Evolutionary conservation across 1,140 invertebrate genomes (phyloP).

Genomic region (Ectropis grisescens): DNA sequence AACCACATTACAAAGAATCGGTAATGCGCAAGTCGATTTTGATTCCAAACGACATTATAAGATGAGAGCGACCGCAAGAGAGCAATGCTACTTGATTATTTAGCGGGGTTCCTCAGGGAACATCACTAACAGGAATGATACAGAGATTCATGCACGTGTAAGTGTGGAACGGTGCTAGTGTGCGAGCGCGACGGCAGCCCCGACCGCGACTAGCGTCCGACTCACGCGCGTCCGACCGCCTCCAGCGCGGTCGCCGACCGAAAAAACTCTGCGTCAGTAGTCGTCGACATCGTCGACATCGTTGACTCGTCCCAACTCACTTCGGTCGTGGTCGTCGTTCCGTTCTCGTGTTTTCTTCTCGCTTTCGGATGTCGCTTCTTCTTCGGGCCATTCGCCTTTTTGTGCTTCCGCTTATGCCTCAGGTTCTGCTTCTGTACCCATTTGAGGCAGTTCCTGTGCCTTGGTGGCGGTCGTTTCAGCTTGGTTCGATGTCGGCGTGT

Average conservation of each 20-base stretch:
- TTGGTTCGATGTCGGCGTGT: slow-evolving; percentile 44
- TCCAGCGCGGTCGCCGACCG: slow-evolving; percentile 64
- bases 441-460: slow-evolving; percentile 45
- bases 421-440: slow-evolving; percentile 50
- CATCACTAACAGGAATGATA: slow-evolving; percentile 35
- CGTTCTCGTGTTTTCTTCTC: slow-evolving; percentile 55
- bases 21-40: no score
- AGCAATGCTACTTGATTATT: slow-evolving; percentile 21
- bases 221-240: slow-evolving; percentile 56
- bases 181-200: slow-evolving; percentile 56
- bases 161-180: slow-evolving; percentile 57
- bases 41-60: no score
- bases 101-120: slow-evolving; percentile 16
- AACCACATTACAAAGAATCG: no score
- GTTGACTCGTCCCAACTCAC: slow-evolving; percentile 54
- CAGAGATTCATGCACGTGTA: slow-evolving; percentile 27
- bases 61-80: slow-evolving; percentile 21
- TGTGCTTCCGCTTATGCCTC: slow-evolving; percentile 53
- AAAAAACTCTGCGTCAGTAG: slow-evolving; percentile 66
- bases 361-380: slow-evolving; percentile 53
- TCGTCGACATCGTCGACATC: slow-evolving; percentile 56
- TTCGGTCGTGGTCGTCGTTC: slow-evolving; percentile 52
- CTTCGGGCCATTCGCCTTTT: slow-evolving; percentile 56
- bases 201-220: slow-evolving; percentile 40
- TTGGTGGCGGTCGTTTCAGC: slow-evolving; percentile 46